Conservation (phyloP, 2,113 vertebrate genomes). For the Silurus asotus region DNA sequence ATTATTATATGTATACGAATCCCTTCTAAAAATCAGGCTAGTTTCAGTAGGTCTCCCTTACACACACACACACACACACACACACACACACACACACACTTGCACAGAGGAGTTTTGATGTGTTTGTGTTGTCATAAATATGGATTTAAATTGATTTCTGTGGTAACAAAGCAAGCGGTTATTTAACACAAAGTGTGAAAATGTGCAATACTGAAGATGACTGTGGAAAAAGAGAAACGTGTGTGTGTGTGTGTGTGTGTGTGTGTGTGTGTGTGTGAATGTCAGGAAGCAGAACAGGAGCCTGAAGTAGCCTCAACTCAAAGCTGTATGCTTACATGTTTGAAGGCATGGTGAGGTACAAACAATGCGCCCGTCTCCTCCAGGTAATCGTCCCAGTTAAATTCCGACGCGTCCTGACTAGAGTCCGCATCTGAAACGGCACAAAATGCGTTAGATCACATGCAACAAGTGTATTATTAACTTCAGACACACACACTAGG, state of each 20-base stretch:
- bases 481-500: neutral
- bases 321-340: constrained; percentile 82
- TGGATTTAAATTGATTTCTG: neutral
- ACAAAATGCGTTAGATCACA: constrained; percentile 18
- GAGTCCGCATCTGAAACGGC: constrained; percentile 82
- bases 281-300: neutral
- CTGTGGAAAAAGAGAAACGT: neutral
- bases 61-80: neutral
- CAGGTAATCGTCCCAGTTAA: constrained; percentile 96
- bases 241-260: neutral
- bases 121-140: neutral
- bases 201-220: neutral
- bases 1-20: neutral
- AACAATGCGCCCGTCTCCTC: constrained; percentile 88
- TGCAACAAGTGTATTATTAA: constrained; percentile 14
- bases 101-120: neutral
- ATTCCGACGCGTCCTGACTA: constrained; percentile 86
- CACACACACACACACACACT: neutral
- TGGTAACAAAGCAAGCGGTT: neutral
- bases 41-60: neutral
- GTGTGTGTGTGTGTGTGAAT: neutral
- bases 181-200: neutral
- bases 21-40: neutral
- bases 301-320: neutral
- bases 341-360: constrained; percentile 91